phyloP scores from a whole-genome alignment of 2,888 invertebrate species.

The Synanthedon andrenaeformis region DNA sequence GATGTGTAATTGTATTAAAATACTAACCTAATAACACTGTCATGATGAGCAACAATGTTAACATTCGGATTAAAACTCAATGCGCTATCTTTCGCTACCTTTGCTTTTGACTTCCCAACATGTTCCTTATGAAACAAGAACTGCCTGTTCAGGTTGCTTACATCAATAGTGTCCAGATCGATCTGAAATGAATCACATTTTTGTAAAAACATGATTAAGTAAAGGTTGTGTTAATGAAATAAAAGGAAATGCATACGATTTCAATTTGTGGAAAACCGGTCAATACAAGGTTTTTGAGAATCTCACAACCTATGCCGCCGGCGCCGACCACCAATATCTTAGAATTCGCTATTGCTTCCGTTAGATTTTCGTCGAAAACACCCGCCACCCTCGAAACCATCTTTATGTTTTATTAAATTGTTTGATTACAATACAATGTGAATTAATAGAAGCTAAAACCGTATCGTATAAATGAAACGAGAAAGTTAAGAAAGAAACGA shows the following conservation, averaged over 20 bases:
- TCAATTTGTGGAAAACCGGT: conserved; percentile 94
- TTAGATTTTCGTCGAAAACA: conserved; percentile 74
- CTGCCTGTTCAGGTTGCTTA: conserved; percentile 98
- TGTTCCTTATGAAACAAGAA: conserved; percentile 99
- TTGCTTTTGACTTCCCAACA: conserved; percentile 96
- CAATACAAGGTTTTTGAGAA: conserved; percentile 95
- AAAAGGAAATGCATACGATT: conserved; percentile 78
- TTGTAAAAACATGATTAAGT: neutral
- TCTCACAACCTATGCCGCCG: conserved; percentile 99
- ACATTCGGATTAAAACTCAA: conserved; percentile 89
- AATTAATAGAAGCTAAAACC: too few relatives aligned
- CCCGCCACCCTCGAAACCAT: conserved; percentile 79
- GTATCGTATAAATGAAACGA: too few relatives aligned
- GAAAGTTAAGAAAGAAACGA: too few relatives aligned
- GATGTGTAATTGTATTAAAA: neutral
- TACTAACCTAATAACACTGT: conserved; percentile 87
- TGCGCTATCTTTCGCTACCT: conserved; percentile 91
- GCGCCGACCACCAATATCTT: conserved; percentile 93
- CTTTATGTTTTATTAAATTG: conserved; percentile 12
- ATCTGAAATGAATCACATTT: conserved; percentile 76
- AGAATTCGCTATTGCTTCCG: conserved; percentile 74
- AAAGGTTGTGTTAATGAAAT: neutral
- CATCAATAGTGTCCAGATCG: conserved; percentile 99
- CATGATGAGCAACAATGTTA: conserved; percentile 90
- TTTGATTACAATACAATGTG: too few relatives aligned